Evolutionary conservation across 2,797 vertebrate genomes (phyloP).

Genomic region (Galago senegalensis): DNA sequence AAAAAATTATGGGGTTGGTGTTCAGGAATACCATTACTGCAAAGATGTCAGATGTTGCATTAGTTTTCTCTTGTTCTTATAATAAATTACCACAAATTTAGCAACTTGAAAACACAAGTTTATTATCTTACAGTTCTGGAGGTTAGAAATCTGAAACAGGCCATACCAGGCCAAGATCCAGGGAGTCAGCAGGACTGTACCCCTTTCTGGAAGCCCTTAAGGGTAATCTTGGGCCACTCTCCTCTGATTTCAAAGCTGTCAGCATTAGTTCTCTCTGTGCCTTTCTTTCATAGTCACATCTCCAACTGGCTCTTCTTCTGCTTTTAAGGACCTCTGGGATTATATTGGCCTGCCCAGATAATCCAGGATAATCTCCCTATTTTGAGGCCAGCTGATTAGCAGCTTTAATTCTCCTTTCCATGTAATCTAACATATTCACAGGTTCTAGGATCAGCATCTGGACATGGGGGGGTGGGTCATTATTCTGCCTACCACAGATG

Average conservation of each 20-base stretch:
- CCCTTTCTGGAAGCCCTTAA: neutral
- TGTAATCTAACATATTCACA: neutral
- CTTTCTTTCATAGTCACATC: neutral
- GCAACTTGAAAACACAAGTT: neutral
- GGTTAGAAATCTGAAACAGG: neutral
- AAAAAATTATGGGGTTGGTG: neutral
- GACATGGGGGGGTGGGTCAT: too few species aligned
- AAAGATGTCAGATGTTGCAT: constrained; percentile 44
- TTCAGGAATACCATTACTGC: neutral
- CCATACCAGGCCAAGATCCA: neutral
- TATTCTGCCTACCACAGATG: neutral
- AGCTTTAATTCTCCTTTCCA: neutral
- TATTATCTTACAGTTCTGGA: neutral
- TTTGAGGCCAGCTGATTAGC: neutral
- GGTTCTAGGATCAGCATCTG: neutral
- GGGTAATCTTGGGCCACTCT: neutral
- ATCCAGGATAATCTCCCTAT: neutral
- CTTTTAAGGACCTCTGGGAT: neutral
- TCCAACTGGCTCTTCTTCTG: neutral
- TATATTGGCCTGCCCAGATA: neutral
- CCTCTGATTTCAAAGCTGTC: neutral
- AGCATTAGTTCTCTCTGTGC: neutral
- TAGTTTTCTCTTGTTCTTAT: neutral
- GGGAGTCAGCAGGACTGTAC: neutral
- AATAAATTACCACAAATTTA: neutral